phyloP scores from a whole-genome alignment of 2,797 vertebrate species.

The Podarcis lilfordi region DNA sequence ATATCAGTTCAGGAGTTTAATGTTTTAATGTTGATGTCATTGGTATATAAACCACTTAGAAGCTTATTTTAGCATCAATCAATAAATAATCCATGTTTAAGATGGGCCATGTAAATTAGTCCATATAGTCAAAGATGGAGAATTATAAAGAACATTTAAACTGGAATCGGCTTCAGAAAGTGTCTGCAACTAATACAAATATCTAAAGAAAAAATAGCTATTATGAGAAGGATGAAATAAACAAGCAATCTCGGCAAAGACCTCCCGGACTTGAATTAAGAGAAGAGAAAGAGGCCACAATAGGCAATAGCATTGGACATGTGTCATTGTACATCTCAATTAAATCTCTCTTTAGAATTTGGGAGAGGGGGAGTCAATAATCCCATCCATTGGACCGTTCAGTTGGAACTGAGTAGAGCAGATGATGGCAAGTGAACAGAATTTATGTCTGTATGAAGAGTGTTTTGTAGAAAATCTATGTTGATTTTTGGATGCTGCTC shows the following conservation, averaged over 20 bases:
- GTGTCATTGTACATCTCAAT: not conserved
- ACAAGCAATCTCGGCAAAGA: not conserved
- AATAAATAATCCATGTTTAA: not conserved
- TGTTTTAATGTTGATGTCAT: too few relatives aligned
- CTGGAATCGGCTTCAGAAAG: not conserved
- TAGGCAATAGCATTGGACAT: not conserved
- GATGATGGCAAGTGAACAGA: not conserved
- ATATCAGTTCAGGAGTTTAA: too few relatives aligned
- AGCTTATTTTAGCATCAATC: too few relatives aligned
- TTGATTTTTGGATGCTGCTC: not conserved
- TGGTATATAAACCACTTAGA: too few relatives aligned
- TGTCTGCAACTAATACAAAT: not conserved
- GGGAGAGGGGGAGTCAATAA: not conserved
- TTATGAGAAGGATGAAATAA: not conserved
- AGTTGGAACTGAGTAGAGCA: slow-evolving; percentile 20
- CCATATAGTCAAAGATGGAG: not conserved
- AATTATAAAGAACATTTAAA: not conserved
- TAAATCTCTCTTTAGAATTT: not conserved
- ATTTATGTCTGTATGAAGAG: rapidly evolving
- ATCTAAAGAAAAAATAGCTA: not conserved
- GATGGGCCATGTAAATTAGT: not conserved
- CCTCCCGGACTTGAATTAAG: not conserved
- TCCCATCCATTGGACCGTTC: not conserved
- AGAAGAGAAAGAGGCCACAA: not conserved
- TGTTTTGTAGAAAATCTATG: not conserved